phyloP scores from a whole-genome alignment of 2,888 invertebrate species.

The Stenolophus ochropezus region DNA sequence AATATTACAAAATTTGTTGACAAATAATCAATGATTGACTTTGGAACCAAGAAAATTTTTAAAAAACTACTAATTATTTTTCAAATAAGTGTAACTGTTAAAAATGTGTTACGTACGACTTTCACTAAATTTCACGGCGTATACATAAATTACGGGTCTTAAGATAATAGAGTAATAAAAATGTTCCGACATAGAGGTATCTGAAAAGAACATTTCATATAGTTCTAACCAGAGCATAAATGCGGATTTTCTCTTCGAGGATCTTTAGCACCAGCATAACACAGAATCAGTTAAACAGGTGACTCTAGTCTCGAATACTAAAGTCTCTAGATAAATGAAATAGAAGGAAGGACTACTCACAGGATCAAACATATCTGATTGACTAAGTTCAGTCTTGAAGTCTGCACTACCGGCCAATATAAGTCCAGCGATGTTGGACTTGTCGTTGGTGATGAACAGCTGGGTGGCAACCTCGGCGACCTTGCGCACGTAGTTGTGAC shows the following conservation, averaged over 20 bases:
- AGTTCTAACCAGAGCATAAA: slow-evolving; percentile 7
- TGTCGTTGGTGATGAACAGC: slow-evolving; percentile 97
- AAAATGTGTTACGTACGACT: no score
- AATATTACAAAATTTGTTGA: no score
- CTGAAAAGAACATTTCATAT: background rate
- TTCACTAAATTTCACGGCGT: no score
- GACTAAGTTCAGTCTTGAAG: slow-evolving; percentile 99
- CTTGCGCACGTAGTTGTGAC: slow-evolving; percentile 99
- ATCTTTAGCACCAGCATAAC: background rate
- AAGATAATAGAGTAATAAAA: background rate
- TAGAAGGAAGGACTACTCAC: background rate
- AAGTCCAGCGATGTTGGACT: slow-evolving; percentile 97
- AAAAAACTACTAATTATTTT: no score
- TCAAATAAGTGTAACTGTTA: no score
- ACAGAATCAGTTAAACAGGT: slow-evolving; percentile 1
- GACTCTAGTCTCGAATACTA: background rate
- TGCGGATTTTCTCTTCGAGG: background rate
- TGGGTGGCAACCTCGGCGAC: slow-evolving; percentile 98
- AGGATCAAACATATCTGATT: slow-evolving; percentile 99
- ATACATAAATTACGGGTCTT: no score
- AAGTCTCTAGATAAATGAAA: background rate
- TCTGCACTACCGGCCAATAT: slow-evolving; percentile 99
- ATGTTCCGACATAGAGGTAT: background rate
- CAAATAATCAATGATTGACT: no score
- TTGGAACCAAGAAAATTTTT: no score